phyloP scores from a whole-genome alignment of 2,113 vertebrate species.

The Acrocephalus arundinaceus region DNA sequence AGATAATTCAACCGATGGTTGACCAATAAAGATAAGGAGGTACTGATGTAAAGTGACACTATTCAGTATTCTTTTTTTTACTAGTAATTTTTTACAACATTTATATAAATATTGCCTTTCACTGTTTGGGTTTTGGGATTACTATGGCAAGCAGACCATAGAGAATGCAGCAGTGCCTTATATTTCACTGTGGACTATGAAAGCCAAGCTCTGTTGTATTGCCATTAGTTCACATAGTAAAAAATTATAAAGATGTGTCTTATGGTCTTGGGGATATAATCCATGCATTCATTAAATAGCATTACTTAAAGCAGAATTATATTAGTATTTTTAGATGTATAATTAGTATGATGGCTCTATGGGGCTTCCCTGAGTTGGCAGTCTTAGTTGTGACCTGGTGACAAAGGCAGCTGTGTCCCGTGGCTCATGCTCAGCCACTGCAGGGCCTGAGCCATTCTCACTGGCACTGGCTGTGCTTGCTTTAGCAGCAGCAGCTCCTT shows the following conservation, averaged over 20 bases:
- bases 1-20: not conserved
- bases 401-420: accelerated
- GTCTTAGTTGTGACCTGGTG: not conserved
- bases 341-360: not conserved
- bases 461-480: not conserved
- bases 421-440: not conserved
- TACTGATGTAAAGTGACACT: not conserved
- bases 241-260: not conserved
- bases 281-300: not conserved
- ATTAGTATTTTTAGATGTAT: not conserved
- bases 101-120: not conserved
- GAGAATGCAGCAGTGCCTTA: not conserved
- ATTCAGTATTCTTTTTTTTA: not conserved
- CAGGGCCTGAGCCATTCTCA: not conserved
- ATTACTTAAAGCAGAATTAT: not conserved
- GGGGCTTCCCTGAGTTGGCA: not conserved
- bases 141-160: not conserved
- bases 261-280: not conserved
- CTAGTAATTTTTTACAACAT: not conserved
- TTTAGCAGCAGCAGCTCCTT: not conserved
- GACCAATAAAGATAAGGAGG: not conserved
- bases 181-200: not conserved
- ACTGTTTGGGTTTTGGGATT: not conserved
- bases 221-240: not conserved
- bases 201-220: not conserved